These are phyloP conservation scores for Agapornis roseicollis DNA, from an alignment of 2,113 vertebrate genomes.

Conservation along the genomic window DNA sequence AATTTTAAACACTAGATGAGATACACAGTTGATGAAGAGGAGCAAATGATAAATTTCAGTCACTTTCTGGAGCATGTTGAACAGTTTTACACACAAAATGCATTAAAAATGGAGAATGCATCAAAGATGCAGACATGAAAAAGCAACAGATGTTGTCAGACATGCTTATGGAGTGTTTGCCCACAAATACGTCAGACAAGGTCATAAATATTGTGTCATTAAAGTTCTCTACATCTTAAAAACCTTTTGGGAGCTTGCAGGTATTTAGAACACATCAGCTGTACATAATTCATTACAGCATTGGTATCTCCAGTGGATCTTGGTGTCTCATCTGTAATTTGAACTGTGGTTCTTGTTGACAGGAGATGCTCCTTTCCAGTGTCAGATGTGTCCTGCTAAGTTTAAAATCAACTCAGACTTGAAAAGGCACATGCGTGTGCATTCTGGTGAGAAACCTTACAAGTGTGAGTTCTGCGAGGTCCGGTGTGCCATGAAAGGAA, in stretches of 20 bases:
- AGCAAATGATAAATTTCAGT: neutral
- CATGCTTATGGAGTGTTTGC: neutral
- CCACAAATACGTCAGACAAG: neutral
- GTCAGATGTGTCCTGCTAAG: constrained; percentile 92
- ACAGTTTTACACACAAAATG: neutral
- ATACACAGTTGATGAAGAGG: neutral
- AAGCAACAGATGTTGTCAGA: neutral
- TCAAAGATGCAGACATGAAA: neutral
- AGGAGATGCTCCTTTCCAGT: constrained; percentile 94
- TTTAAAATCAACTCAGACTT: constrained; percentile 99
- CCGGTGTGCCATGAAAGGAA: constrained; percentile 97
- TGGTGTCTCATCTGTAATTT: neutral
- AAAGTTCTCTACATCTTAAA: neutral
- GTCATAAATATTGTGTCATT: neutral
- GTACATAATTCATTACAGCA: rapidly evolving
- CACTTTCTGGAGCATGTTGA: neutral
- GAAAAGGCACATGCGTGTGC: constrained; percentile 93
- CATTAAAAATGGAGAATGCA: neutral
- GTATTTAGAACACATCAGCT: neutral
- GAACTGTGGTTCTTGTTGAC: constrained; percentile 42
- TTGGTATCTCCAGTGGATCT: neutral
- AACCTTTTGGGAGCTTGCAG: neutral
- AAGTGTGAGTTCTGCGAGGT: constrained; percentile 95
- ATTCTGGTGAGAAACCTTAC: constrained; percentile 97
- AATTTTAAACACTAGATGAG: neutral